Evolutionary conservation across 1,140 invertebrate genomes (phyloP).

Genomic region (Drosophila subpulchrella): DNA sequence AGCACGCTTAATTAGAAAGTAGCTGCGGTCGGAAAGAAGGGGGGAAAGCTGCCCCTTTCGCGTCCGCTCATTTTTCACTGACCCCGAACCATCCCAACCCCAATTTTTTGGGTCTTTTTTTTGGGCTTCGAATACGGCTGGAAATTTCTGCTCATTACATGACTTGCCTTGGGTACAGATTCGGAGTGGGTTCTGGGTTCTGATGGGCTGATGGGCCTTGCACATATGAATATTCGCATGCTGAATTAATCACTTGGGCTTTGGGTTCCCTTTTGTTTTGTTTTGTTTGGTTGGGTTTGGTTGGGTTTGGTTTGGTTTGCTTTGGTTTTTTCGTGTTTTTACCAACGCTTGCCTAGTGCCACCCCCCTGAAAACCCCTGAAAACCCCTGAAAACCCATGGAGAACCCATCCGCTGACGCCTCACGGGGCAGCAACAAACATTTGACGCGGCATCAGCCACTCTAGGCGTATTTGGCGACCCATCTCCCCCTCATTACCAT

Average conservation of each 20-base stretch:
- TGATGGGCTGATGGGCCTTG: background rate
- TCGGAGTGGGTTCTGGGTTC: too few relatives aligned
- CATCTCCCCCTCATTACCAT: constrained; percentile 49
- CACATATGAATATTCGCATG: constrained; percentile 75
- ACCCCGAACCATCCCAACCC: constrained; percentile 12
- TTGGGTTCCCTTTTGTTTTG: constrained; percentile 45
- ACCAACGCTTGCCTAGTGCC: constrained; percentile 13
- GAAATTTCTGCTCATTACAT: constrained; percentile 56
- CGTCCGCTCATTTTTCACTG: constrained; percentile 73
- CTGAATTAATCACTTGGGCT: constrained; percentile 80
- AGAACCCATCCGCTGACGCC: background rate
- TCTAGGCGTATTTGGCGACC: constrained; percentile 67
- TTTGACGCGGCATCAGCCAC: constrained; percentile 52
- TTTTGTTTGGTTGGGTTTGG: constrained; percentile 1
- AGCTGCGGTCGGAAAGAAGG: constrained; percentile 54
- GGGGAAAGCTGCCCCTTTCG: constrained; percentile 14
- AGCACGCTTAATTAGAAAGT: constrained; percentile 82
- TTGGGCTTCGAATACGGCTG: constrained; percentile 12
- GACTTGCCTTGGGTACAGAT: constrained; percentile 14
- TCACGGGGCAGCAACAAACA: constrained; percentile 31
- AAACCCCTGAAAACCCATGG: background rate
- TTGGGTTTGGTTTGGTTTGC: constrained; percentile 22
- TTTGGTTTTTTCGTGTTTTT: constrained; percentile 27
- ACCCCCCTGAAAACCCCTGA: background rate
- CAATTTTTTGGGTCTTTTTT: constrained; percentile 19